A percentile compares a stretch with the other conserved stretches of the same genome.
Conservation (phyloP, 1,140 invertebrate species). For the Drosophila lacteicornis region DNA sequence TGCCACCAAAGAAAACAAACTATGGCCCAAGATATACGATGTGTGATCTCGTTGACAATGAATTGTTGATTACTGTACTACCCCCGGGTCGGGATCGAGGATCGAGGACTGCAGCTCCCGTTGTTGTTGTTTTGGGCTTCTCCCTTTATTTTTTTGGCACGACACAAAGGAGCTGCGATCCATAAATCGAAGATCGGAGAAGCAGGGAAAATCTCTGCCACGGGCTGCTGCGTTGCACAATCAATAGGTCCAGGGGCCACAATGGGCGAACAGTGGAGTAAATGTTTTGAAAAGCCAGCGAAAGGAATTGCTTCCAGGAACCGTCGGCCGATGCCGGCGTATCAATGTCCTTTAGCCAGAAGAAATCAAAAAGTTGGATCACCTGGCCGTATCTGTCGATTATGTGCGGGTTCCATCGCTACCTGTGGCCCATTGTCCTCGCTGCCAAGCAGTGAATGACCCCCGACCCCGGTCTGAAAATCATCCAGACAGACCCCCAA, state of each 20-base stretch:
- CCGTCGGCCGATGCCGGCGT: conserved; percentile 49
- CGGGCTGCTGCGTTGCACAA: conserved; percentile 81
- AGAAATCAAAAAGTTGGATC: conserved; percentile 84
- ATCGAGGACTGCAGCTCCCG: conserved; percentile 27
- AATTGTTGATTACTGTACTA: conserved; percentile 73
- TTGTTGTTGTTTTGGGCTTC: conserved; percentile 43
- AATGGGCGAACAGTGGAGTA: conserved; percentile 74
- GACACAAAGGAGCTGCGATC: conserved; percentile 44
- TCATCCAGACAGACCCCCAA: conserved; percentile 44
- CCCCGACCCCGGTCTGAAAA: conserved; percentile 33
- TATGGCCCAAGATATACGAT: conserved; percentile 76
- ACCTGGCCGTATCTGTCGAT: conserved; percentile 78
- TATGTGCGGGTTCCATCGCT: conserved; percentile 72
- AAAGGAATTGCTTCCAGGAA: conserved; percentile 85
- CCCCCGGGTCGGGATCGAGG: conserved; percentile 28
- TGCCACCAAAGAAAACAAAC: conserved; percentile 74
- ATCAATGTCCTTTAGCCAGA: conserved; percentile 82
- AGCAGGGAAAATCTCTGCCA: conserved; percentile 79
- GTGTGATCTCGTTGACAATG: conserved; percentile 85
- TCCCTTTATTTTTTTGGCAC: conserved; percentile 37
- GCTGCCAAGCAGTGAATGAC: conserved; percentile 67
- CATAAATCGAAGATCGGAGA: conserved; percentile 46
- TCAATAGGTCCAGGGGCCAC: conserved; percentile 58
- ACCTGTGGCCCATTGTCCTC: conserved; percentile 72
- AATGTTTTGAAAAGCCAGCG: conserved; percentile 85